Evolutionary conservation across 2,797 vertebrate genomes (phyloP).

Genomic region (Nothura maculosa): DNA sequence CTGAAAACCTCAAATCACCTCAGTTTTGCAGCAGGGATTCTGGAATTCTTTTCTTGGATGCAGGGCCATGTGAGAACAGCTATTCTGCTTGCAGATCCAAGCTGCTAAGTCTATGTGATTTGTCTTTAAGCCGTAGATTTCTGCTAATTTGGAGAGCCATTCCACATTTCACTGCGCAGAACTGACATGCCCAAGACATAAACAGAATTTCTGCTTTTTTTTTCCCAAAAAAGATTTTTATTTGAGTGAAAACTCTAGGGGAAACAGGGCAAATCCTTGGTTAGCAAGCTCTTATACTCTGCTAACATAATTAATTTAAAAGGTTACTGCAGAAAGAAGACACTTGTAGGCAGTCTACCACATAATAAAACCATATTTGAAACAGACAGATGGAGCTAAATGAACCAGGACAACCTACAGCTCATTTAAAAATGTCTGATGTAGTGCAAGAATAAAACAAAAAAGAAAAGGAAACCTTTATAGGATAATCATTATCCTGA

Average conservation of each 20-base stretch:
- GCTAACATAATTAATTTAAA: slow-evolving; percentile 9
- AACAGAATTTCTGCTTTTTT: background rate
- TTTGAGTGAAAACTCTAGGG: background rate
- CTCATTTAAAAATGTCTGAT: slow-evolving; percentile 22
- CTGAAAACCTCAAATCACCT: background rate
- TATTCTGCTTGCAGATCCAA: background rate
- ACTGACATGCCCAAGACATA: rapidly evolving
- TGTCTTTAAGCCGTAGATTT: background rate
- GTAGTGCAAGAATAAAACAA: background rate
- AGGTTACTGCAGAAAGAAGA: background rate
- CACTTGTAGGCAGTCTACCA: background rate
- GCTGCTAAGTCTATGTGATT: background rate
- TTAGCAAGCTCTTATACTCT: background rate
- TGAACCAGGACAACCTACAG: slow-evolving; percentile 1
- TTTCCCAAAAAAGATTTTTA: background rate
- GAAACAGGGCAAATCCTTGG: background rate
- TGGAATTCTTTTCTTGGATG: background rate
- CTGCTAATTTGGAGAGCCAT: background rate
- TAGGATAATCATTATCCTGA: background rate
- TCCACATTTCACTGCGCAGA: background rate
- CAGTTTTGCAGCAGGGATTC: background rate
- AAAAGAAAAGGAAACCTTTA: background rate
- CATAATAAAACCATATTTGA: slow-evolving; percentile 17
- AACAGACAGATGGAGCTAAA: slow-evolving; percentile 34
- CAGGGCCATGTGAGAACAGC: background rate